These are phyloP conservation scores for Parus major DNA, from an alignment of 2,113 vertebrate genomes.

Conservation along the genomic window DNA sequence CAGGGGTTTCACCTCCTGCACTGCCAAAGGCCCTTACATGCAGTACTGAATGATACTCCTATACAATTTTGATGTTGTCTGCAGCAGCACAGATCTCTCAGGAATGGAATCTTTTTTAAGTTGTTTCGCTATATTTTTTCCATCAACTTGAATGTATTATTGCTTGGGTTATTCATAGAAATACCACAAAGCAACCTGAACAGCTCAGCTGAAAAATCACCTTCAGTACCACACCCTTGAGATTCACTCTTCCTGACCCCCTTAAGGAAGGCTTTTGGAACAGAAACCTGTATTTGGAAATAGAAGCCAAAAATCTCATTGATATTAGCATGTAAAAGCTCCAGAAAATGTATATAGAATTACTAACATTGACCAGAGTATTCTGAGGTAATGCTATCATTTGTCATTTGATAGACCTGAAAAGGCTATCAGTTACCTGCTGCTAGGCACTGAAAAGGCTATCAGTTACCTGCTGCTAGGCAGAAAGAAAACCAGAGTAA, in stretches of 20 bases:
- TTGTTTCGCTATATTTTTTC: neutral
- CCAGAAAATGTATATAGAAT: neutral
- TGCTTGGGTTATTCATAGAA: neutral
- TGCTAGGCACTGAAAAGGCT: neutral
- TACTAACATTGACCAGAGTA: neutral
- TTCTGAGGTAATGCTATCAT: neutral
- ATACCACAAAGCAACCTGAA: neutral
- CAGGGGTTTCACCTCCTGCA: neutral
- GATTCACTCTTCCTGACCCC: neutral
- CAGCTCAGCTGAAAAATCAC: neutral
- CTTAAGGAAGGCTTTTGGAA: neutral
- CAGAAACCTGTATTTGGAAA: neutral
- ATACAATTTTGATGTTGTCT: neutral
- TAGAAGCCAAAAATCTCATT: neutral
- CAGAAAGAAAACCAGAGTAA: neutral
- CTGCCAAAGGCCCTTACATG: neutral
- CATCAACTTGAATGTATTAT: neutral
- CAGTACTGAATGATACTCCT: neutral
- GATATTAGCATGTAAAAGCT: neutral
- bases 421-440: neutral
- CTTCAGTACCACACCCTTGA: neutral
- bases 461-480: neutral
- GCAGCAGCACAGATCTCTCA: neutral
- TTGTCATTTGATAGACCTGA: neutral
- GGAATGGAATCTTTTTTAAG: neutral